Evolutionary conservation across 1,140 invertebrate genomes (phyloP).

Genomic region (Drosophila triauraria): DNA sequence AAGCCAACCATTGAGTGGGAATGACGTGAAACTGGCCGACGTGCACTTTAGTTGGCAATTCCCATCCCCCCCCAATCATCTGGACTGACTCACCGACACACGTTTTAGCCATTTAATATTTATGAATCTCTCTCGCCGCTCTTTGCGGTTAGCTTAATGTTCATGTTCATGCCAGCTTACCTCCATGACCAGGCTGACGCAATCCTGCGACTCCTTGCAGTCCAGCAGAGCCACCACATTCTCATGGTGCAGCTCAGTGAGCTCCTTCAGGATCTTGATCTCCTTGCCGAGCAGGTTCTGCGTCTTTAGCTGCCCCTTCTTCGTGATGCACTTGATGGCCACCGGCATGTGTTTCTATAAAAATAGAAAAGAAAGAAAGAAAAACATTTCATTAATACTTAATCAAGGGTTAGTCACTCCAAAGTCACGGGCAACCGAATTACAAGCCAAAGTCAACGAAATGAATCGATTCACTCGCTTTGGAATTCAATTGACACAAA

Average conservation of each 20-base stretch:
- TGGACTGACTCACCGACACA: conserved; percentile 54
- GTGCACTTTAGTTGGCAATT: conserved; percentile 52
- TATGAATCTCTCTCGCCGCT: conserved; percentile 19
- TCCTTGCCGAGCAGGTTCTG: conserved; percentile 98
- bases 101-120: conserved; percentile 55
- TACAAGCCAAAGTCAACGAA: conserved; percentile 30
- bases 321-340: conserved; percentile 98
- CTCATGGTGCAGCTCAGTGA: conserved; percentile 98
- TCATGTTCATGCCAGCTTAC: conserved; percentile 85
- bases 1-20: neutral
- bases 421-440: conserved; percentile 52
- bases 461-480: conserved; percentile 33
- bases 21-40: conserved; percentile 65
- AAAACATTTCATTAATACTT: conserved; percentile 55
- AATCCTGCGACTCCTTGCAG: conserved; percentile 97
- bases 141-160: conserved; percentile 16
- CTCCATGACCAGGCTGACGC: conserved; percentile 99
- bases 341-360: conserved; percentile 95
- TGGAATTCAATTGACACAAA: conserved; percentile 33
- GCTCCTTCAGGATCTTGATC: conserved; percentile 99
- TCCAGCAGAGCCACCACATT: conserved; percentile 99
- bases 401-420: conserved; percentile 42
- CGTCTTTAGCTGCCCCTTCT: conserved; percentile 98
- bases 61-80: conserved; percentile 6
- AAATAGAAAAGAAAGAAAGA: conserved; percentile 25